Percentiles rank a stretch among this genome's conserved stretches.
Evolutionary conservation across 2,797 vertebrate genomes (phyloP).

Genomic region (Phataginus tricuspis): DNA sequence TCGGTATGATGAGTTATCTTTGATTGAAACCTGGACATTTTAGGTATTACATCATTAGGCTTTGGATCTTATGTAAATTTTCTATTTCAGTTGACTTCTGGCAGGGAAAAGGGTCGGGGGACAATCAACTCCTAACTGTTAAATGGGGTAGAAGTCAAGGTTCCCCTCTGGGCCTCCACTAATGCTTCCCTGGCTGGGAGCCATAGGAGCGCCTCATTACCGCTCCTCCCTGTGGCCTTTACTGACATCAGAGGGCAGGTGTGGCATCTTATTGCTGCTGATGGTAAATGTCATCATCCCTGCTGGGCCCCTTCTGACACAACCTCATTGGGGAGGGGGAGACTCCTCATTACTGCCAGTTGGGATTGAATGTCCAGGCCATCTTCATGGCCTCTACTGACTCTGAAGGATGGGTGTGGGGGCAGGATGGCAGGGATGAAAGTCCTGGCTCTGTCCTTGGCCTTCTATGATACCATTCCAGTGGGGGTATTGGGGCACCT

Average conservation of each 20-base stretch:
- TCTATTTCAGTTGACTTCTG: not conserved
- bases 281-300: not conserved
- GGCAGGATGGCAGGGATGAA: not conserved
- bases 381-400: not conserved
- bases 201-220: not conserved
- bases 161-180: not conserved
- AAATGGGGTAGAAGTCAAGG: not conserved
- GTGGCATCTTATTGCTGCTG: not conserved
- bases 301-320: not conserved
- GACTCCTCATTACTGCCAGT: not conserved
- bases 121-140: not conserved
- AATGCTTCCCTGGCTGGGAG: not conserved
- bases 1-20: not conserved
- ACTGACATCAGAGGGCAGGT: not conserved
- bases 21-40: not conserved
- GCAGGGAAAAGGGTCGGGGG: too few relatives aligned
- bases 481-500: fast-evolving
- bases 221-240: not conserved
- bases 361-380: not conserved
- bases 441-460: not conserved
- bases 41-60: not conserved
- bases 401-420: not conserved
- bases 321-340: not conserved
- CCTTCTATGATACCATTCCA: not conserved
- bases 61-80: not conserved